These are phyloP conservation scores for Chaetogeoica ovagalla DNA, from an alignment of 2,888 invertebrate genomes.

Conservation along the genomic window DNA sequence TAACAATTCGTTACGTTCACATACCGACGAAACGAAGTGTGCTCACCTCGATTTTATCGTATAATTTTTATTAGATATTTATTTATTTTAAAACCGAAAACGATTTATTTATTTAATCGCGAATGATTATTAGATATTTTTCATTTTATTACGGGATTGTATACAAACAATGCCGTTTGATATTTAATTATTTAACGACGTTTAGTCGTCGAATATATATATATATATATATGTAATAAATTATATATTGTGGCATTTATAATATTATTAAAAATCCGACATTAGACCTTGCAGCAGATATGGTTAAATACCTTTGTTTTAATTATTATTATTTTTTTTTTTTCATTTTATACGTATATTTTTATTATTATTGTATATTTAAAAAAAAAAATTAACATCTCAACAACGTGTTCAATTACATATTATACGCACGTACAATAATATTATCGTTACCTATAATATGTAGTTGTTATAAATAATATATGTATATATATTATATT, in stretches of 20 bases:
- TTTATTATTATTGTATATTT: background rate
- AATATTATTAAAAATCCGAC: background rate
- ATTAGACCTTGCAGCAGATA: background rate
- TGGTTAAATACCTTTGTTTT: background rate
- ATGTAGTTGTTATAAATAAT: conserved; percentile 14
- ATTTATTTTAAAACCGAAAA: background rate
- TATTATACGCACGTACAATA: background rate
- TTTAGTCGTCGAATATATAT: too few relatives aligned
- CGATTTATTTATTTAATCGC: background rate
- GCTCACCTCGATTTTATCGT: conserved; percentile 12
- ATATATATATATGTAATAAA: background rate
- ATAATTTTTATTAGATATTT: conserved; percentile 12
- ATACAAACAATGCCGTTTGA: too few relatives aligned
- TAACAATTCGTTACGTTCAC: background rate
- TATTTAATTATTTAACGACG: too few relatives aligned
- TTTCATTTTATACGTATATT: conserved; percentile 28
- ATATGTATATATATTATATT: background rate
- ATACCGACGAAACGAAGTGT: background rate
- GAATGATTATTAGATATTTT: conserved; percentile 2
- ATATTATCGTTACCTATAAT: conserved; percentile 22
- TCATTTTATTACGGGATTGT: background rate
- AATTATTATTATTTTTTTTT: background rate
- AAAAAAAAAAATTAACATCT: too few relatives aligned
- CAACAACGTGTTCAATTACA: too few relatives aligned
- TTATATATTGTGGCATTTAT: background rate